Percentiles rank a stretch among this genome's conserved stretches.
Conservation (phyloP, 2,888 invertebrate species). For the Neoscelio sp. region DNA sequence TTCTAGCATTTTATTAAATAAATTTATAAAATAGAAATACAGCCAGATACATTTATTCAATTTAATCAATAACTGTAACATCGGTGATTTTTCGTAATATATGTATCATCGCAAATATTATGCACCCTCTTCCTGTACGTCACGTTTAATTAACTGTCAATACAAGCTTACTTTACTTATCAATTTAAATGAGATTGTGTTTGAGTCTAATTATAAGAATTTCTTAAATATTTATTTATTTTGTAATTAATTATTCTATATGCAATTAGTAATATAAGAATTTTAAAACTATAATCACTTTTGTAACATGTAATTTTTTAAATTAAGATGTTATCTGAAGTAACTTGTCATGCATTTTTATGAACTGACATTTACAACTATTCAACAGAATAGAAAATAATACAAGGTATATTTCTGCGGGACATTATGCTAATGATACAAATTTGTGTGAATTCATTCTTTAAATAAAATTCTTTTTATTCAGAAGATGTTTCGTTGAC, state of each 20-base stretch:
- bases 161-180: constrained; percentile 9
- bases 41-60: no score
- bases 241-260: constrained; percentile 5
- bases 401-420: neutral
- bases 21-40: no score
- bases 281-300: constrained; percentile 3
- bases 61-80: constrained; percentile 12
- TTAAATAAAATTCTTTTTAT: no score
- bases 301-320: constrained; percentile 24
- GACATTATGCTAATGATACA: neutral
- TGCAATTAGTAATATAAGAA: neutral
- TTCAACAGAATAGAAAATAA: neutral
- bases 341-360: constrained; percentile 20
- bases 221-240: neutral
- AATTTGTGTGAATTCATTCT: no score
- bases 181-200: constrained; percentile 21
- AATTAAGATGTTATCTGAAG: constrained; percentile 49
- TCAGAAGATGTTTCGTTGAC: no score
- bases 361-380: constrained; percentile 24
- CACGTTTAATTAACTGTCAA: constrained; percentile 29
- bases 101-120: constrained; percentile 6
- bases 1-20: no score
- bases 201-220: neutral
- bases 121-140: constrained; percentile 26
- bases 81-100: constrained; percentile 8